These are phyloP conservation scores for Aplochiton taeniatus DNA, from an alignment of 2,797 vertebrate genomes.

Conservation along the genomic window DNA sequence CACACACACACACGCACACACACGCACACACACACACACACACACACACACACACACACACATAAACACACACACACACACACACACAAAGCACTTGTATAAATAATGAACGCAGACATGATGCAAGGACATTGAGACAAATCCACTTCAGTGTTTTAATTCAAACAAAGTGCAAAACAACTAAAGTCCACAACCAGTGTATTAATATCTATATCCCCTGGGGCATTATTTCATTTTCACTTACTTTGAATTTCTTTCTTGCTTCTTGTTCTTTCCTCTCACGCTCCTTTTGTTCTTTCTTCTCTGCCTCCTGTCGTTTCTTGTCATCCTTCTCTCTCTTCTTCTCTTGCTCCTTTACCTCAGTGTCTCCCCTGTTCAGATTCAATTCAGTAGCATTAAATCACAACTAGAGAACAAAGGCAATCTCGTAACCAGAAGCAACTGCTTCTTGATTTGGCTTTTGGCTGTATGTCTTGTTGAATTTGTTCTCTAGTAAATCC, in stretches of 20 bases:
- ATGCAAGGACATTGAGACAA: no score
- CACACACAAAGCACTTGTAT: no score
- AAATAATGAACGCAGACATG: no score
- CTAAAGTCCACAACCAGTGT: not conserved
- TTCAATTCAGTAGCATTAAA: not conserved
- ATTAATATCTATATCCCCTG: not conserved
- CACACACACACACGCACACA: not conserved
- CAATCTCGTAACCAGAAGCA: no score
- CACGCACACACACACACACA: not conserved
- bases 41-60: not conserved
- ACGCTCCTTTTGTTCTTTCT: constrained; percentile 88
- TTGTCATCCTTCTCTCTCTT: constrained; percentile 84
- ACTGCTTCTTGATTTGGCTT: no score
- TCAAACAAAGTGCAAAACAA: no score
- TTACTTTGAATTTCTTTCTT: constrained; percentile 93
- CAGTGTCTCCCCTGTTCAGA: constrained; percentile 55
- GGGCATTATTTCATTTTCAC: constrained; percentile 21
- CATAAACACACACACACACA: not conserved
- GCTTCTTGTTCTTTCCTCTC: constrained; percentile 92
- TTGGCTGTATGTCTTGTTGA: not conserved
- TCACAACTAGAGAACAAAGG: not conserved
- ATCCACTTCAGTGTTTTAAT: no score
- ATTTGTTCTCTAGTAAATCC: not conserved
- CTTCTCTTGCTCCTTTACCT: constrained; percentile 73
- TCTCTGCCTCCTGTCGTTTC: constrained; percentile 81